Percentiles rank a stretch among this genome's conserved stretches.
Evolutionary conservation across 2,888 invertebrate species (phyloP).

Genomic region (Plagodis dolabraria): DNA sequence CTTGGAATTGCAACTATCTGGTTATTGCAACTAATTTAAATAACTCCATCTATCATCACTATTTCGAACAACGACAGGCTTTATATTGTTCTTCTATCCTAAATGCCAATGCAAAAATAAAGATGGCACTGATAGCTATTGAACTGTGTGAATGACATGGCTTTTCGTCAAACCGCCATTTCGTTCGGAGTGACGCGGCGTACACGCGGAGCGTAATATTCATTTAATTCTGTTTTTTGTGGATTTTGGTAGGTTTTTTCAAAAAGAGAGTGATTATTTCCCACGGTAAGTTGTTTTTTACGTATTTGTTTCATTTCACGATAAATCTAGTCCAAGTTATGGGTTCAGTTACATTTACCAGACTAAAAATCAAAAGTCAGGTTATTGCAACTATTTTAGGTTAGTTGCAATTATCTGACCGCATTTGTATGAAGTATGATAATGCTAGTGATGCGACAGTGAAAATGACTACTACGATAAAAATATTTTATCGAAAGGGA

Average conservation of each 20-base stretch:
- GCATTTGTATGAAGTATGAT: too few species aligned
- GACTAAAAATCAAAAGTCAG: conserved; percentile 23
- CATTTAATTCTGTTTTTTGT: too few species aligned
- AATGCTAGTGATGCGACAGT: conserved; percentile 20
- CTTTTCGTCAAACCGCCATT: too few species aligned
- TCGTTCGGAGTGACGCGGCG: too few species aligned
- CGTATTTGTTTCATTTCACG: conserved; percentile 6
- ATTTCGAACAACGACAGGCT: conserved; percentile 11
- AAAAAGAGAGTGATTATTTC: too few species aligned
- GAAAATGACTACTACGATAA: conserved; percentile 16
- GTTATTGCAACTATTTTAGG: conserved; percentile 25
- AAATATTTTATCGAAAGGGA: too few species aligned
- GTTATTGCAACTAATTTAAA: conserved; percentile 11
- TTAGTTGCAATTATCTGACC: conserved; percentile 17
- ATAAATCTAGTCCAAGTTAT: conserved; percentile 13
- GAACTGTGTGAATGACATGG: conserved; percentile 6
- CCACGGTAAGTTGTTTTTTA: too few species aligned
- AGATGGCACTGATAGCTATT: too few species aligned
- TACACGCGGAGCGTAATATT: too few species aligned
- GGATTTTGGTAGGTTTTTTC: too few species aligned
- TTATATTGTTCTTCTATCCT: conserved; percentile 6
- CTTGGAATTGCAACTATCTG: too few species aligned
- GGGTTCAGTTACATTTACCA: conserved; percentile 22
- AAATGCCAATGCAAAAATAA: too few species aligned
- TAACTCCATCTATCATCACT: conserved; percentile 11